Percentiles rank a stretch among this genome's conserved stretches.
Conservation (phyloP, 2,113 vertebrate species). For the Ciconia stormi region DNA sequence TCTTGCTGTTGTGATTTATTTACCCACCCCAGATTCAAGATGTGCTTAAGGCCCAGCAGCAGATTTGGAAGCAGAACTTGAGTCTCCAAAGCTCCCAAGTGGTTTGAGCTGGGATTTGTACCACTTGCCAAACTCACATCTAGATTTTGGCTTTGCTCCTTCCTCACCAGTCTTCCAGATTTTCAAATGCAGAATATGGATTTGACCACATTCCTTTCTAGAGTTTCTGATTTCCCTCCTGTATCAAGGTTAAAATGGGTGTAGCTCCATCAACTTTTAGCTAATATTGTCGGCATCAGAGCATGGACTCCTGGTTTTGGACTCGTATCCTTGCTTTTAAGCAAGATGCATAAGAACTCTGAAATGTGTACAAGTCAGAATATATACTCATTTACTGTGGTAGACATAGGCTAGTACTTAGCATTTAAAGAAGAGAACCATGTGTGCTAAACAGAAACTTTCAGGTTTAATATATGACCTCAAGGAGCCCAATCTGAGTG, state of each 20-base stretch:
- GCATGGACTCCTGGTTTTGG: neutral
- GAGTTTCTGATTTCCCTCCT: neutral
- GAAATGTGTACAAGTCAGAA: neutral
- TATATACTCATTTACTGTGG: neutral
- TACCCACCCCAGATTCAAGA: neutral
- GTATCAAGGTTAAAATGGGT: neutral
- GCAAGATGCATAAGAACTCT: neutral
- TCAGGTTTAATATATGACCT: neutral
- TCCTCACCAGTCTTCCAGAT: neutral
- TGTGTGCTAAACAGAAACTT: neutral
- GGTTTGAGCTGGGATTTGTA: neutral
- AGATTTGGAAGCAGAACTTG: neutral
- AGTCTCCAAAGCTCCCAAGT: neutral
- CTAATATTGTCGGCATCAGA: neutral
- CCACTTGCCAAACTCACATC: neutral
- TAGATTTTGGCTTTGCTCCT: neutral
- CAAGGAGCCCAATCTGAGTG: neutral
- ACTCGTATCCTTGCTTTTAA: neutral
- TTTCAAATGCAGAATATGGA: neutral
- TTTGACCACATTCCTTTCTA: neutral
- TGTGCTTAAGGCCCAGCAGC: neutral
- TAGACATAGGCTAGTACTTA: neutral
- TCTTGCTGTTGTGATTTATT: neutral
- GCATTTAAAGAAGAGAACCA: neutral
- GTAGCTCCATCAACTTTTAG: neutral